phyloP scores from a whole-genome alignment of 1,140 invertebrate genomes.

The Colletes latitarsis region DNA sequence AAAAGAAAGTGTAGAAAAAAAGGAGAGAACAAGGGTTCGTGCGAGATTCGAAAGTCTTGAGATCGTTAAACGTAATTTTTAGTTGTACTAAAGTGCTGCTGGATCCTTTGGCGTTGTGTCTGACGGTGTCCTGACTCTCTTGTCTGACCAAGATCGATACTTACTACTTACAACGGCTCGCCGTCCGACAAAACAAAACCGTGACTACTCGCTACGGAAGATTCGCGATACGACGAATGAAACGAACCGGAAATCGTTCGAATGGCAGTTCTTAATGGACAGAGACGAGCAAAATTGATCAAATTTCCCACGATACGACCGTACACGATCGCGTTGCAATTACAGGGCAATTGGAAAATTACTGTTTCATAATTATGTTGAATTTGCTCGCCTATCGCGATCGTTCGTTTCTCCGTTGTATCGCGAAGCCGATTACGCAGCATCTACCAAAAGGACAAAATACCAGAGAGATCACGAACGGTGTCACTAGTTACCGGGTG shows the following conservation, averaged over 20 bases:
- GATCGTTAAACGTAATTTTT: not conserved
- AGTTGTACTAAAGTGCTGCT: not conserved
- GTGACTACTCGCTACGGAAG: slow-evolving; percentile 5
- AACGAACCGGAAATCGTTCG: too few relatives aligned
- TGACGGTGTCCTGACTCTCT: not conserved
- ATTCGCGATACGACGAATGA: not conserved
- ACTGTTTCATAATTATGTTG: too few relatives aligned
- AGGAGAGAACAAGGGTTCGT: not conserved
- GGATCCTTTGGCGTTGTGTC: not conserved
- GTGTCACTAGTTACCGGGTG: not conserved
- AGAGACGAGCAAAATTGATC: too few relatives aligned
- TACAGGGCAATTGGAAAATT: too few relatives aligned
- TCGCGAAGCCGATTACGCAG: not conserved
- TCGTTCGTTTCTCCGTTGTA: not conserved
- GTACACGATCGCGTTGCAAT: too few relatives aligned
- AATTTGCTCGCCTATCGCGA: too few relatives aligned
- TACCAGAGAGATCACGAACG: not conserved
- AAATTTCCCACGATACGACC: too few relatives aligned
- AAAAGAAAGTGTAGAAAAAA: not conserved
- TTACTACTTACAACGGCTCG: slow-evolving; percentile 48
- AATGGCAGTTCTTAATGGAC: too few relatives aligned
- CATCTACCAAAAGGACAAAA: not conserved
- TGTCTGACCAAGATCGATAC: slow-evolving; percentile 36
- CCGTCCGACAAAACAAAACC: slow-evolving; percentile 5
- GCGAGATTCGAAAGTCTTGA: not conserved